Conservation (phyloP, 1,140 invertebrate species). For the Trypoxylus dichotomus region DNA sequence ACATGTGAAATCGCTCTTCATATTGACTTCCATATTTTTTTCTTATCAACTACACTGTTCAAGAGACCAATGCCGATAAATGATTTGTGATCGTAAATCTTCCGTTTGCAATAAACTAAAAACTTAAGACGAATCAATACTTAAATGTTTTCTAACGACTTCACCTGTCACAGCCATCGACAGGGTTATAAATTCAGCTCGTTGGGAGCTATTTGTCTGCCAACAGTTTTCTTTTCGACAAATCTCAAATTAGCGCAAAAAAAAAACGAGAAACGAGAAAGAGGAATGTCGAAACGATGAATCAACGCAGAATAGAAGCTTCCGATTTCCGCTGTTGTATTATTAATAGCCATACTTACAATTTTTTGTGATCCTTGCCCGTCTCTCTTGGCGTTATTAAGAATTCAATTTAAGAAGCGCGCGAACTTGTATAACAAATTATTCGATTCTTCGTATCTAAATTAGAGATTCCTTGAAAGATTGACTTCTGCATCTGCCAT, state of each 20-base stretch:
- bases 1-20: too few species aligned
- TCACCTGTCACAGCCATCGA: constrained; percentile 9
- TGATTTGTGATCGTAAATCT: constrained; percentile 14
- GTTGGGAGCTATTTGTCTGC: constrained; percentile 16
- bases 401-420: constrained; percentile 1
- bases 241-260: constrained; percentile 13
- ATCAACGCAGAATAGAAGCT: not conserved
- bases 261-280: not conserved
- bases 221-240: constrained; percentile 19
- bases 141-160: constrained; percentile 23
- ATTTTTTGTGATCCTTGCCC: not conserved
- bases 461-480: not conserved
- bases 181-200: constrained; percentile 8
- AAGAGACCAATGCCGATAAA: not conserved
- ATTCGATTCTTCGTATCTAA: not conserved
- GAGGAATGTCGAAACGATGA: not conserved
- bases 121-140: constrained; percentile 20
- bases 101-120: not conserved
- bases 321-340: constrained; percentile 7
- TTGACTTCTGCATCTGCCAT: not conserved
- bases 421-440: not conserved
- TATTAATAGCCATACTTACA: constrained; percentile 8
- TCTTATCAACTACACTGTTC: not conserved
- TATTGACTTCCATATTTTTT: not conserved
- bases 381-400: not conserved